A percentile compares a stretch with the other conserved stretches of the same genome.
phyloP scores from a whole-genome alignment of 2,113 vertebrate genomes.

The Hoplias malabaricus region DNA sequence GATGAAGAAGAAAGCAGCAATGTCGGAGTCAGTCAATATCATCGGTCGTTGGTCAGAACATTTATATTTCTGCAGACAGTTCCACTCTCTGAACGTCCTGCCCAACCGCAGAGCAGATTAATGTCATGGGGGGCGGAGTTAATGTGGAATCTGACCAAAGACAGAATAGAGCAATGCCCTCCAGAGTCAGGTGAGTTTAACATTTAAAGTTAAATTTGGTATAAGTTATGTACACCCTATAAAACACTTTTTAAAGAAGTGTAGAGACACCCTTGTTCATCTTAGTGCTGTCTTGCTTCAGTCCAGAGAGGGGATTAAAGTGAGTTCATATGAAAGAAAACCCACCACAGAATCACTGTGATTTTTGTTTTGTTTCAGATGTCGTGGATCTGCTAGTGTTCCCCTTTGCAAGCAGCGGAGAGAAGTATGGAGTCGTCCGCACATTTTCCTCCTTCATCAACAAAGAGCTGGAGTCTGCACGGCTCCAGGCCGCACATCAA shows the following conservation, averaged over 20 bases:
- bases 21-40: constrained; percentile 56
- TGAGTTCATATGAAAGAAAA: too few species aligned
- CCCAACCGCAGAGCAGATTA: constrained; percentile 77
- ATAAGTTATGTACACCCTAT: too few species aligned
- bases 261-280: too few species aligned
- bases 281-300: too few species aligned
- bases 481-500: constrained; percentile 71
- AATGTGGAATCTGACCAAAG: constrained; percentile 75
- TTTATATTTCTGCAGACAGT: constrained; percentile 73
- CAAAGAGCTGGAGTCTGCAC: constrained; percentile 77
- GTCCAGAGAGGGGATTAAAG: too few species aligned
- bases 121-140: constrained; percentile 82
- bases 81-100: constrained; percentile 74
- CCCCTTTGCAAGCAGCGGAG: constrained; percentile 83
- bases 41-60: constrained; percentile 69
- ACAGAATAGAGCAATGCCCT: constrained; percentile 76
- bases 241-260: too few species aligned
- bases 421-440: constrained; percentile 82
- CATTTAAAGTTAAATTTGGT: not conserved
- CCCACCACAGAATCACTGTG: not conserved
- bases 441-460: constrained; percentile 80
- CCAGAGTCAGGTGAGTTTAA: constrained; percentile 80
- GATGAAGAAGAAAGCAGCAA: constrained; percentile 45
- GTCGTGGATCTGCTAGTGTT: constrained; percentile 77
- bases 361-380: constrained; percentile 68